Evolutionary conservation across 30 jellyfish, hydroid and myxozoan species (phyloP).

Genomic region (Hydractinia symbiolongicarpus): DNA sequence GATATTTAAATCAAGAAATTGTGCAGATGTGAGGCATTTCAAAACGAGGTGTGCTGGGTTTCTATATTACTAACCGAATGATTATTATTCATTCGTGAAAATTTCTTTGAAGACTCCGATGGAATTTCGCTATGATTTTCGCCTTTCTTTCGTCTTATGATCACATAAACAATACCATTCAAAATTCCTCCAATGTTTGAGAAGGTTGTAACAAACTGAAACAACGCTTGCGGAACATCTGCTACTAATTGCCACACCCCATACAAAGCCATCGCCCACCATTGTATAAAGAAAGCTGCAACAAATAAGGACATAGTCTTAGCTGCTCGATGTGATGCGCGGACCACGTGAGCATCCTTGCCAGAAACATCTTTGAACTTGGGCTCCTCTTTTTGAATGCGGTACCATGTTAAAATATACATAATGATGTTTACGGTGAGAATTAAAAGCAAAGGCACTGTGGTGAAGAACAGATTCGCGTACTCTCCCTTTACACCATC

Average conservation of each 20-base stretch:
- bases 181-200: slow-evolving; percentile 15
- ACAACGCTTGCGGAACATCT: slow-evolving; percentile 9
- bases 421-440: slow-evolving; percentile 1
- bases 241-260: slow-evolving; percentile 12
- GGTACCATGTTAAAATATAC: slow-evolving; percentile 17
- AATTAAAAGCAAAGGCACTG: slow-evolving; percentile 7
- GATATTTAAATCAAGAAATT: too few species aligned
- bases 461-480: slow-evolving; percentile 18
- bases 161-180: slow-evolving; percentile 7
- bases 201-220: slow-evolving; percentile 20
- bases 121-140: neutral
- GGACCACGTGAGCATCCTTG: neutral
- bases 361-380: slow-evolving; percentile 8
- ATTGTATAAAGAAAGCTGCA: slow-evolving; percentile 19
- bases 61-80: too few species aligned
- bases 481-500: slow-evolving; percentile 22
- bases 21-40: too few species aligned
- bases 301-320: slow-evolving; percentile 15
- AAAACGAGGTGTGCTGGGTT: too few species aligned
- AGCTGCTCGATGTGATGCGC: slow-evolving; percentile 27
- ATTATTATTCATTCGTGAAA: too few species aligned
- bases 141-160: neutral
- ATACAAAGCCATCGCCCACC: slow-evolving; percentile 29
- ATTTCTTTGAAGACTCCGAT: neutral
- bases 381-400: slow-evolving; percentile 16